These are phyloP conservation scores for Protobothrops flavoviridis DNA, from an alignment of 2,113 vertebrate species.

Conservation along the genomic window DNA sequence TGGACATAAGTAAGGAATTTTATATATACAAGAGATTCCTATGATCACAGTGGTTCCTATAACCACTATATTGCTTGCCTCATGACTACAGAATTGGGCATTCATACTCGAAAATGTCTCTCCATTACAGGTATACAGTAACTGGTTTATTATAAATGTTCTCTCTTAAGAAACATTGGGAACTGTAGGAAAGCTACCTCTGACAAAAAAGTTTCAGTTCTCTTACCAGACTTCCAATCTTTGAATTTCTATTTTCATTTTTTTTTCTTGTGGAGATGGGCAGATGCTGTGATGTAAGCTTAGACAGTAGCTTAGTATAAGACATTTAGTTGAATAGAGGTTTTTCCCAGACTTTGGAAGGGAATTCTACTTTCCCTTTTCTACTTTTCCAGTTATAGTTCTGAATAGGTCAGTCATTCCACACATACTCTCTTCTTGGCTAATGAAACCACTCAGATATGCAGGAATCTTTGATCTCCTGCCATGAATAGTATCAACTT, in stretches of 20 bases:
- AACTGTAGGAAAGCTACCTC: neutral
- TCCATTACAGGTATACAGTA: neutral
- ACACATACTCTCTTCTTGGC: neutral
- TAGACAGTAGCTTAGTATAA: neutral
- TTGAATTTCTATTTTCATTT: neutral
- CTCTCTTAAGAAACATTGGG: neutral
- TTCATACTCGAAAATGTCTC: neutral
- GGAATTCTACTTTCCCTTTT: neutral
- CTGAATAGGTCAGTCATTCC: neutral
- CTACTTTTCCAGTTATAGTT: neutral
- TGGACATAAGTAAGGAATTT: neutral
- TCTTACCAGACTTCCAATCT: neutral
- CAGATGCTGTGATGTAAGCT: neutral
- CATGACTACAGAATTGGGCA: neutral
- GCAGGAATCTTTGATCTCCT: neutral
- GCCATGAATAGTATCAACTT: neutral
- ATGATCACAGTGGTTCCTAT: neutral
- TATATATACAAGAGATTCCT: neutral
- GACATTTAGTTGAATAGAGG: neutral
- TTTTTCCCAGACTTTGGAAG: neutral
- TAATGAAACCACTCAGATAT: neutral
- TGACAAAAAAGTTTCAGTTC: neutral
- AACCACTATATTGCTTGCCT: neutral
- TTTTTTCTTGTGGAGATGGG: neutral
- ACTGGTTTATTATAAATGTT: neutral